Evolutionary conservation across 2,797 vertebrate species (phyloP).

Genomic region (Eupleurogrammus muticus): DNA sequence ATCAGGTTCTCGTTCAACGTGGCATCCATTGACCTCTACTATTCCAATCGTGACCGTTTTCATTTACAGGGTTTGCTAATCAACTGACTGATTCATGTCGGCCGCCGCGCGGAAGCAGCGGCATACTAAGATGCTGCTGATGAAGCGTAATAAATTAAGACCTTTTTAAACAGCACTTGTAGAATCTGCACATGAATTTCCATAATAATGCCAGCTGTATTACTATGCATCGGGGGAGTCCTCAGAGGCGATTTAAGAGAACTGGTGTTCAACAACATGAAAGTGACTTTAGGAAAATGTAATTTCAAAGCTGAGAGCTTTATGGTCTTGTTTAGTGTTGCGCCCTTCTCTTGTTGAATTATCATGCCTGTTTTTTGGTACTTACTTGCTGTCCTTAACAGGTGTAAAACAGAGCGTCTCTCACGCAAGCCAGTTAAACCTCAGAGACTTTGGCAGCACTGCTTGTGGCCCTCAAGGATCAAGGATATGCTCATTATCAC

Average conservation of each 20-base stretch:
- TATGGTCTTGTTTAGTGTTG: slow-evolving; percentile 23
- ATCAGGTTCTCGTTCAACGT: neutral
- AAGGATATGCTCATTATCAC: too few relatives aligned
- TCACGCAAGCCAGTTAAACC: neutral
- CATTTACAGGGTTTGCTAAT: slow-evolving; percentile 2
- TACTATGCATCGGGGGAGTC: slow-evolving; percentile 40
- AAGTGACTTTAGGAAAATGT: slow-evolving; percentile 31
- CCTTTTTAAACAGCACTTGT: slow-evolving; percentile 16
- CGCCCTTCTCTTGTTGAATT: slow-evolving; percentile 26
- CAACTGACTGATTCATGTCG: slow-evolving; percentile 19
- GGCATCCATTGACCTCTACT: neutral
- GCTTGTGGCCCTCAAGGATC: neutral
- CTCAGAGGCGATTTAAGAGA: slow-evolving; percentile 32
- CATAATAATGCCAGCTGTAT: slow-evolving; percentile 35
- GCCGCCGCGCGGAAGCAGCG: neutral
- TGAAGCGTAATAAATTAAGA: slow-evolving; percentile 17
- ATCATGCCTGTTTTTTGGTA: neutral
- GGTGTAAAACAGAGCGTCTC: slow-evolving; percentile 3
- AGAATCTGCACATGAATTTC: slow-evolving; percentile 35
- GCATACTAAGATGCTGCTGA: slow-evolving; percentile 20
- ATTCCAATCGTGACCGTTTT: neutral
- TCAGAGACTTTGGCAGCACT: slow-evolving; percentile 21
- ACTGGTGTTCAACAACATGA: slow-evolving; percentile 21
- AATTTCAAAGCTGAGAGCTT: slow-evolving; percentile 40
- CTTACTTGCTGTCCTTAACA: neutral